Evolutionary conservation across 2,888 invertebrate genomes (phyloP), one percentile per base, ranked within the genome.

Genomic region (Euzetes globulus): DNA sequence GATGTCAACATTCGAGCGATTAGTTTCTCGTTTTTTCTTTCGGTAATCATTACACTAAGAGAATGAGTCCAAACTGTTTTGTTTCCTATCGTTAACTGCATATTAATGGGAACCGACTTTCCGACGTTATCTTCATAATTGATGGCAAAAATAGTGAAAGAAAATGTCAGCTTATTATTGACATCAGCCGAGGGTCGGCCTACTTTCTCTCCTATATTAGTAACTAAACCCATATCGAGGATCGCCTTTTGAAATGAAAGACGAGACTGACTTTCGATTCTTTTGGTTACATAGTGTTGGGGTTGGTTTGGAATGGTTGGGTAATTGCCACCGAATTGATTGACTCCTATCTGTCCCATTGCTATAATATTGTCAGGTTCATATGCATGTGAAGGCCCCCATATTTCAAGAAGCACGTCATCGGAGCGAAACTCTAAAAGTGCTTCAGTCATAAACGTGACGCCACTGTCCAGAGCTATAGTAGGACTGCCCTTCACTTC

Each of bases 281-380:
- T 75, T 1, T 76, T 75, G 2, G 77, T 75, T 27, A 75, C 74
- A 73, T 79, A 79, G 55, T 78, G 78, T 63, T 77, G 77, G 1
- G 77, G 60, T 19, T 76, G 72, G 60, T 77, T 78, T 15, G 79
- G 79, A 3, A 79, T 76, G 1, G 78, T 70, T 50, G 76, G 75
- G 55, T 76, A 79, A 33, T 77, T 76, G 27, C 60, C 22, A 7
- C 78, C 79, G 50, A 79, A 78, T 55, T 77, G 47, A 27, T 76
- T 76, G n/a, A 79, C 76, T 27, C 77, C 78, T 6, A 79, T 71
- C n/a, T 77, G 76, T 29, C 79, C 79, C 19, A 78, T 75, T 0
- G 78, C 75, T 3, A 79, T 71, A 0, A 77, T 63, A n/a, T 75
- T 74, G 13, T 78, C 76, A 0, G 63, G 41, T 22, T 77, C 77